phyloP scores from a whole-genome alignment of 2,113 vertebrate genomes.

The Stegastes partitus region DNA sequence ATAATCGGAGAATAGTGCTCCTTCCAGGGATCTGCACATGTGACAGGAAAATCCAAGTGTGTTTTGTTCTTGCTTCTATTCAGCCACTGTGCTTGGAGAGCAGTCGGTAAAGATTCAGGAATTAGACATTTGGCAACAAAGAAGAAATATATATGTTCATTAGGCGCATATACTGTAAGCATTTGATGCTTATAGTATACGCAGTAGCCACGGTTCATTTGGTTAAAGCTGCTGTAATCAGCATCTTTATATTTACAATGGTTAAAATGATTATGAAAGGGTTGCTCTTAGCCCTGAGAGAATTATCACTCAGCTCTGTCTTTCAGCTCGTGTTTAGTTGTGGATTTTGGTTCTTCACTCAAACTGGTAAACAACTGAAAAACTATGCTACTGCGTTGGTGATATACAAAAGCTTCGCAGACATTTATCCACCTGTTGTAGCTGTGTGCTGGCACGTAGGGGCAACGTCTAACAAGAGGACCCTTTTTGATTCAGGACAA shows the following conservation, averaged over 20 bases:
- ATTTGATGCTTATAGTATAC: neutral
- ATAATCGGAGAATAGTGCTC: constrained; percentile 65
- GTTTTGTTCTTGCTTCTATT: constrained; percentile 45
- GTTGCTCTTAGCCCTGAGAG: neutral
- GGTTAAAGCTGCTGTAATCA: no score
- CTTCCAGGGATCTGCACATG: constrained; percentile 51
- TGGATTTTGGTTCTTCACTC: neutral
- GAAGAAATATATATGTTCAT: neutral
- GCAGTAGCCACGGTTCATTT: no score
- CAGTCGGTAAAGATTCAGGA: constrained; percentile 4
- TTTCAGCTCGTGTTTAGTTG: neutral
- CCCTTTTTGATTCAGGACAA: no score
- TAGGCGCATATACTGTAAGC: neutral
- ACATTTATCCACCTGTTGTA: no score
- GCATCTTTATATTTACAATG: no score
- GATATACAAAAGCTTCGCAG: no score
- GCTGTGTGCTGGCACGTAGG: no score
- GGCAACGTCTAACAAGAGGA: no score
- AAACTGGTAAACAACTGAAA: no score
- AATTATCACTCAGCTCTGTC: neutral
- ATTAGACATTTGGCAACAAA: constrained; percentile 4
- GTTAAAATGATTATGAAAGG: neutral
- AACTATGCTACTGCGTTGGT: no score
- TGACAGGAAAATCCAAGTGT: constrained; percentile 58
- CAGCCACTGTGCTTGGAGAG: constrained; percentile 28